Evolutionary conservation across 1,140 invertebrate species (phyloP).

Genomic region (Macrobrachium rosenbergii): DNA sequence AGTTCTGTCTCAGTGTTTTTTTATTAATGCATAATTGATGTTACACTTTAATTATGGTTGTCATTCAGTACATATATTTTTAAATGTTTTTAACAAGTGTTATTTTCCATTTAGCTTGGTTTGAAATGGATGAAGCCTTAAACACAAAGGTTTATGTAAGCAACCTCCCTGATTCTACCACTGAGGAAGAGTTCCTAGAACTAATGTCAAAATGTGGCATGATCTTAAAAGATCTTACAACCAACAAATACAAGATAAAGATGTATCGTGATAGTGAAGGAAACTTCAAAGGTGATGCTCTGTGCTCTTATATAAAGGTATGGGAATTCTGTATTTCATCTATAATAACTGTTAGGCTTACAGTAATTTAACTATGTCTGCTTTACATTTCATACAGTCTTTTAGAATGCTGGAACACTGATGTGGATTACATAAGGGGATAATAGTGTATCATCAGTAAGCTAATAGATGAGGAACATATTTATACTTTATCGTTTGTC

Average conservation of each 20-base stretch:
- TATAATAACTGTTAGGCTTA: no score
- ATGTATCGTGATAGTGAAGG: slow-evolving; percentile 91
- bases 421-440: neutral
- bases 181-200: slow-evolving; percentile 89
- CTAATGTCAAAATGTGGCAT: slow-evolving; percentile 98
- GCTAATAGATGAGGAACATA: neutral
- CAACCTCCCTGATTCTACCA: slow-evolving; percentile 90
- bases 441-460: neutral
- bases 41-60: no score
- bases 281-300: slow-evolving; percentile 93
- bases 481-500: neutral
- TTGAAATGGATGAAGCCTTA: slow-evolving; percentile 90
- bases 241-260: slow-evolving; percentile 92
- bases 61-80: no score
- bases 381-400: neutral
- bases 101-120: slow-evolving; percentile 80
- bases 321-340: slow-evolving; percentile 63
- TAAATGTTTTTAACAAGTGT: neutral
- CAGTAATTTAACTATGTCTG: neutral
- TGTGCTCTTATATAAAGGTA: slow-evolving; percentile 97
- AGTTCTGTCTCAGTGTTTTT: no score
- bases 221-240: slow-evolving; percentile 87
- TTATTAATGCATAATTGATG: no score
- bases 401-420: neutral
- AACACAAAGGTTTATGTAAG: slow-evolving; percentile 98